A percentile compares a stretch with the other conserved stretches of the same genome.
Conservation (phyloP, 2,797 vertebrate species). For the Helarctos malayanus region DNA sequence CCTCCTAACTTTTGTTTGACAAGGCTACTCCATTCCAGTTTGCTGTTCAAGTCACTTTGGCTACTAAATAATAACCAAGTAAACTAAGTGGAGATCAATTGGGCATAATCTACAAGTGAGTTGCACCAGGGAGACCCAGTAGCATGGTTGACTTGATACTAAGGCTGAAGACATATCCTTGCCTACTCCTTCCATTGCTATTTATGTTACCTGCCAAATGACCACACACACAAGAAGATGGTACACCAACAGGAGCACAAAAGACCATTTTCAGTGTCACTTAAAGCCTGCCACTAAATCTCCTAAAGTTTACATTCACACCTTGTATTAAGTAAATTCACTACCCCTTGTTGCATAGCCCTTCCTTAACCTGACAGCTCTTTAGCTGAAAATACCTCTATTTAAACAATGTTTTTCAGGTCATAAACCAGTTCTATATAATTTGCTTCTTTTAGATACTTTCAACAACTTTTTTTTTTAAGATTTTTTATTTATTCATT, state of each 20-base stretch:
- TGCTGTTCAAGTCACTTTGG: not conserved
- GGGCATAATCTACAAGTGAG: not conserved
- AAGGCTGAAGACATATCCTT: not conserved
- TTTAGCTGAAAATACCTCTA: not conserved
- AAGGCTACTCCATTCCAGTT: not conserved
- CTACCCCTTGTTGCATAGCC: not conserved
- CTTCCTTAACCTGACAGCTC: not conserved
- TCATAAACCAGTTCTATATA: not conserved
- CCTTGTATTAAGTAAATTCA: not conserved
- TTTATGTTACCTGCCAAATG: not conserved
- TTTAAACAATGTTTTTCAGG: not conserved
- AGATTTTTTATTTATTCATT: not conserved
- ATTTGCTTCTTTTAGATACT: constrained; percentile 20
- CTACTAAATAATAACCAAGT: not conserved
- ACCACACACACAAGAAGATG: not conserved
- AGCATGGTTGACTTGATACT: not conserved
- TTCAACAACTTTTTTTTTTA: not conserved
- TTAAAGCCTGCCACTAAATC: not conserved
- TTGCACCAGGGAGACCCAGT: not conserved
- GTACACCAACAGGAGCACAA: not conserved
- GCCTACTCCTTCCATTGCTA: not conserved
- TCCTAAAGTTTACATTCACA: not conserved
- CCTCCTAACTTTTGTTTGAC: not conserved
- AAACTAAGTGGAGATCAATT: not conserved
- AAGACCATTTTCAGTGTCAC: not conserved